These are phyloP conservation scores for Istiophorus platypterus DNA, from an alignment of 2,113 vertebrate genomes.

Conservation along the genomic window DNA sequence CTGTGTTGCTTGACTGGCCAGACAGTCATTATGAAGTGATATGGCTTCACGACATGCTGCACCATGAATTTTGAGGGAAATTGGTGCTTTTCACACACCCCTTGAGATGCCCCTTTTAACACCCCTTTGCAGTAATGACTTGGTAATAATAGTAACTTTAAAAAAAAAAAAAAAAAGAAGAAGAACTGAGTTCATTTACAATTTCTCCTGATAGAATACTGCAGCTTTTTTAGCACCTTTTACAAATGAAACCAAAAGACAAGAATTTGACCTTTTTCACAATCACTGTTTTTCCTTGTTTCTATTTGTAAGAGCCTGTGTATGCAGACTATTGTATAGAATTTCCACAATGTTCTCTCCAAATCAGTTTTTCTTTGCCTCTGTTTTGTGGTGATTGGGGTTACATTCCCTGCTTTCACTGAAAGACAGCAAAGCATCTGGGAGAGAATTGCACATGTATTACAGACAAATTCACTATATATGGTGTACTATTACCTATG, in stretches of 20 bases:
- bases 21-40: slow-evolving; percentile 67
- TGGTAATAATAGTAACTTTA: slow-evolving; percentile 12
- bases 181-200: slow-evolving; percentile 31
- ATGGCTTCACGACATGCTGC: slow-evolving; percentile 54
- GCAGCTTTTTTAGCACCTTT: background rate
- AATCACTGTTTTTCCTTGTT: slow-evolving; percentile 10
- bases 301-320: background rate
- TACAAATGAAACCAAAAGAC: slow-evolving; percentile 34
- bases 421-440: slow-evolving; percentile 23
- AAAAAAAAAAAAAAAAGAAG: slow-evolving; percentile 23
- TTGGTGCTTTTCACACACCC: slow-evolving; percentile 33
- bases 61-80: slow-evolving; percentile 44
- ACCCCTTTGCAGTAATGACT: slow-evolving; percentile 39
- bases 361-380: slow-evolving; percentile 36
- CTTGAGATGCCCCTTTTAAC: slow-evolving; percentile 28
- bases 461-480: slow-evolving; percentile 58
- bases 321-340: background rate
- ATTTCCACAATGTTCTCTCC: slow-evolving; percentile 27
- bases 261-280: slow-evolving; percentile 8
- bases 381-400: slow-evolving; percentile 21
- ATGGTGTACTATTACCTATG: slow-evolving; percentile 42
- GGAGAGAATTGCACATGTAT: slow-evolving; percentile 52
- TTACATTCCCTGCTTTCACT: slow-evolving; percentile 27
- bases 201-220: slow-evolving; percentile 4
- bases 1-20: slow-evolving; percentile 62